Percentiles rank a stretch among this genome's conserved stretches.
Evolutionary conservation across 1,140 invertebrate genomes (phyloP).

Genomic region (Rhopalosiphum padi): DNA sequence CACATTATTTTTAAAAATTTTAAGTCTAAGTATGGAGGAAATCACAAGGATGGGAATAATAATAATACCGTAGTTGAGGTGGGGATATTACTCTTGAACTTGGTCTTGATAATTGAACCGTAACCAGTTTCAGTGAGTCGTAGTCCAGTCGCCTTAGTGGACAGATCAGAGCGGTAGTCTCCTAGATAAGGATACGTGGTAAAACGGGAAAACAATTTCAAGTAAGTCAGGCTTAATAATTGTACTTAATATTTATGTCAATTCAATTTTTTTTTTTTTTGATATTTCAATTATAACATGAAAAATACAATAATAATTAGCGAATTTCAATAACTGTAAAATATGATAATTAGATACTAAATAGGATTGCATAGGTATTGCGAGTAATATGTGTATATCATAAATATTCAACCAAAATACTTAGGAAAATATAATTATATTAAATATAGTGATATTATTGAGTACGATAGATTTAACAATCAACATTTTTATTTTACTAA

Average conservation of each 20-base stretch:
- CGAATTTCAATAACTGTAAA: neutral
- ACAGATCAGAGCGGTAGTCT: neutral
- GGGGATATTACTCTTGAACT: conserved; percentile 33
- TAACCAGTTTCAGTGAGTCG: conserved; percentile 37
- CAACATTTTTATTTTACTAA: too few species aligned
- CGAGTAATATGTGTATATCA: neutral
- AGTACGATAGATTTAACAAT: neutral
- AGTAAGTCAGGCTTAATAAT: neutral
- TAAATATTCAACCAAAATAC: neutral
- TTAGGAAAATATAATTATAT: neutral
- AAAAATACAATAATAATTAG: neutral
- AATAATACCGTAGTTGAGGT: neutral
- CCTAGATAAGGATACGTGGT: neutral
- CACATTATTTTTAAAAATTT: neutral
- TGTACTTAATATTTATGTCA: neutral
- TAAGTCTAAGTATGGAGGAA: neutral
- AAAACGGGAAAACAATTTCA: conserved; percentile 21
- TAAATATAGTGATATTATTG: neutral
- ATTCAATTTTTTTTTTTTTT: neutral
- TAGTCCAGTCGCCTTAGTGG: conserved; percentile 21
- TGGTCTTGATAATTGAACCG: conserved; percentile 32
- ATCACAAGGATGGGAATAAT: neutral
- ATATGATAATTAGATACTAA: neutral
- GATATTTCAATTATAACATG: neutral
- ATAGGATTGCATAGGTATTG: neutral